Percentiles rank a stretch among this genome's conserved stretches.
Conservation (phyloP, 2,888 invertebrate species). For the Drosophila emarginata region DNA sequence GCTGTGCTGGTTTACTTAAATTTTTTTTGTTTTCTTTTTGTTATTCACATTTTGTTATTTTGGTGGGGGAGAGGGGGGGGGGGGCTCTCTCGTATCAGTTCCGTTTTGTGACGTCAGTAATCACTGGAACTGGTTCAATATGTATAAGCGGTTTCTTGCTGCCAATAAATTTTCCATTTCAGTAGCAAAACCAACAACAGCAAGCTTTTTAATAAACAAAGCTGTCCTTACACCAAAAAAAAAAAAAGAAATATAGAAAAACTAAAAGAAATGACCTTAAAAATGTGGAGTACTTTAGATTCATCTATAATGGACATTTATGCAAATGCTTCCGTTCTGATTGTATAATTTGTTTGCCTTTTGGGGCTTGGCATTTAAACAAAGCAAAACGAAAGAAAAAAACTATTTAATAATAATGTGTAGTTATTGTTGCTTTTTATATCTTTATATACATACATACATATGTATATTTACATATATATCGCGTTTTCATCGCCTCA, state of each 20-base stretch:
- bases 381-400: background rate
- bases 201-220: too few species aligned
- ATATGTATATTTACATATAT: background rate
- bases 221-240: background rate
- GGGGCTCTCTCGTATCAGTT: too few species aligned
- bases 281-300: background rate
- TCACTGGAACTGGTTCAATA: conserved; percentile 5
- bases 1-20: conserved; percentile 72
- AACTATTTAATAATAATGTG: background rate
- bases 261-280: background rate
- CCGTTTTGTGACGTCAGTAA: conserved; percentile 45
- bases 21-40: conserved; percentile 33
- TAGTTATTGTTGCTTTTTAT: background rate
- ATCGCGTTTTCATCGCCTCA: background rate
- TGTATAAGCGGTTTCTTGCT: background rate
- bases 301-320: conserved; percentile 5
- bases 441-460: too few species aligned
- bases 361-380: background rate
- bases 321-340: conserved; percentile 4
- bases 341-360: too few species aligned
- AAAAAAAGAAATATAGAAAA: background rate
- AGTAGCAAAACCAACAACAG: too few species aligned
- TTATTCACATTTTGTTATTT: conserved; percentile 19
- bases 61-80: too few species aligned
- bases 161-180: background rate